A percentile compares a stretch with the other conserved stretches of the same genome.
Evolutionary conservation across 2,113 vertebrate species (phyloP).

Genomic region (Gnathonemus longibarbis): DNA sequence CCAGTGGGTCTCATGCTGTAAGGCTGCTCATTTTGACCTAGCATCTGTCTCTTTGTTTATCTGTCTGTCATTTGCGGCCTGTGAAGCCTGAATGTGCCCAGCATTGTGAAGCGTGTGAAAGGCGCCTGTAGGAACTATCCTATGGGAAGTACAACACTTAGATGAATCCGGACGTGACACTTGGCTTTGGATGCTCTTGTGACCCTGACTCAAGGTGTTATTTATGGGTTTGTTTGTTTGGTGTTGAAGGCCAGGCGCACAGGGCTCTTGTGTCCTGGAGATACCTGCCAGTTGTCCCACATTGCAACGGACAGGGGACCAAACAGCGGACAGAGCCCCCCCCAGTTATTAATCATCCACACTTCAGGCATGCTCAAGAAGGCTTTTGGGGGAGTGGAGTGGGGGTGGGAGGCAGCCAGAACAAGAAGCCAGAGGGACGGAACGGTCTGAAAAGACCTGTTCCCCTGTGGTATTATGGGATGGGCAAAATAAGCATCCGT

Average conservation of each 20-base stretch:
- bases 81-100: background rate
- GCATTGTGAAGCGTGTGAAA: background rate
- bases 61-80: background rate
- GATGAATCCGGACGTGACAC: background rate
- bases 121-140: background rate
- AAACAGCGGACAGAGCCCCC: background rate
- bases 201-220: background rate
- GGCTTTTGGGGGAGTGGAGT: background rate
- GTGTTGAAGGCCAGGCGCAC: background rate
- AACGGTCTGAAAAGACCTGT: background rate
- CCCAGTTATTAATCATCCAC: slow-evolving; percentile 20
- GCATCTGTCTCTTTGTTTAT: background rate
- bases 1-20: background rate
- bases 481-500: background rate
- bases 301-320: background rate
- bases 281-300: slow-evolving; percentile 11
- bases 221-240: background rate
- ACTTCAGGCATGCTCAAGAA: background rate
- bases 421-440: background rate
- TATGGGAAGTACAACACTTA: background rate
- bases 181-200: background rate
- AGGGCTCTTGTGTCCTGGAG: background rate
- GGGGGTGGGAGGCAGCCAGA: background rate
- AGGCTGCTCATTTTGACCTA: background rate
- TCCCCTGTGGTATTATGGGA: background rate